Conservation (phyloP, 2,113 vertebrate genomes). For the Pholis gunnellus region DNA sequence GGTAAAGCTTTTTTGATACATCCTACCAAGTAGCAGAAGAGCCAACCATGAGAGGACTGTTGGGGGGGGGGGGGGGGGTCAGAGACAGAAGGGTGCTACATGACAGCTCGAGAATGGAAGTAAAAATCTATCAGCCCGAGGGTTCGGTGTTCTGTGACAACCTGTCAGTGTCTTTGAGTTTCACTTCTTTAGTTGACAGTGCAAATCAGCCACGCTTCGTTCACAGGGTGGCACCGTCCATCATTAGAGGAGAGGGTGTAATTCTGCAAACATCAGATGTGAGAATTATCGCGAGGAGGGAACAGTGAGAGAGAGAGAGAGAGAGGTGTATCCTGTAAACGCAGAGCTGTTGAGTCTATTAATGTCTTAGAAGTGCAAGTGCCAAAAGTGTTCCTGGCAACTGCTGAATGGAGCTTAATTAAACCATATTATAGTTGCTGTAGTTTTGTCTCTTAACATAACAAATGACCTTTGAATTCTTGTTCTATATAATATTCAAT, state of each 20-base stretch:
- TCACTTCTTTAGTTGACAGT: constrained; percentile 52
- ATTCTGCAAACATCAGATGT: constrained; percentile 50
- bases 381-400: constrained; percentile 34
- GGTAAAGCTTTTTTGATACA: not conserved
- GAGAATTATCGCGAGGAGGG: constrained; percentile 23
- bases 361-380: constrained; percentile 7
- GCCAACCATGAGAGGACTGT: constrained; percentile 32
- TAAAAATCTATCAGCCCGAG: constrained; percentile 62
- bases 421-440: constrained; percentile 10
- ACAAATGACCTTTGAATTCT: constrained; percentile 7
- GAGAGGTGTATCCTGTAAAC: not conserved
- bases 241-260: constrained; percentile 55
- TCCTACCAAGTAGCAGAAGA: constrained; percentile 16
- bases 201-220: constrained; percentile 54
- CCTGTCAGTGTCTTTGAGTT: constrained; percentile 53
- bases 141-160: constrained; percentile 57
- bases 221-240: constrained; percentile 46
- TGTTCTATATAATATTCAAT: not conserved
- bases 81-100: constrained; percentile 34
- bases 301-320: not conserved
- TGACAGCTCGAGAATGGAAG: constrained; percentile 48
- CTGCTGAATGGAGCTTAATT: constrained; percentile 14
- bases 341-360: constrained; percentile 27
- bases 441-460: constrained; percentile 5
- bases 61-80: not conserved